Conservation (phyloP, 2,797 vertebrate genomes). For the Clarias platycephalus region DNA sequence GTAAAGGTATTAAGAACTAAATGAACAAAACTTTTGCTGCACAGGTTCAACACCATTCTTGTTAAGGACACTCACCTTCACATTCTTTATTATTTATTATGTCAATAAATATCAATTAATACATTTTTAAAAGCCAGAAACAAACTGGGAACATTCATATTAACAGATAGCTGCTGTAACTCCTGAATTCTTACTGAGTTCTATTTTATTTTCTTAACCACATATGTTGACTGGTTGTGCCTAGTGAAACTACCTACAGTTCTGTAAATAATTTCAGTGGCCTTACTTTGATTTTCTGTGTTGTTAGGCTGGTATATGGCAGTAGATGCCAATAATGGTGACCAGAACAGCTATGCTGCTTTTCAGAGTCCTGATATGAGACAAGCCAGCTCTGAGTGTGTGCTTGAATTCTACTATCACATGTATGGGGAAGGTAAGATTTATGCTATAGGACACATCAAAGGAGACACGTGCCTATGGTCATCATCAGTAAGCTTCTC, state of each 20-base stretch:
- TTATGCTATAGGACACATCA: conserved; percentile 5
- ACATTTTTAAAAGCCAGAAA: no score
- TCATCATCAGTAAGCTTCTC: not conserved
- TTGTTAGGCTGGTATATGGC: conserved; percentile 74
- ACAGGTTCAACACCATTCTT: no score
- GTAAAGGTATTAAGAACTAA: no score
- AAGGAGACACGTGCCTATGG: not conserved
- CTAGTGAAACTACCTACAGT: not conserved
- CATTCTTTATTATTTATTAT: no score
- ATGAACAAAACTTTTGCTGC: no score
- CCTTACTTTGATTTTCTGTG: conserved; percentile 22
- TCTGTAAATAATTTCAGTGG: not conserved
- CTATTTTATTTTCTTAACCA: not conserved
- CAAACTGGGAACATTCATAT: no score
- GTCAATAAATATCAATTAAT: no score
- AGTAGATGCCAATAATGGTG: conserved; percentile 58
- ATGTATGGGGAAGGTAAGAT: conserved; percentile 70
- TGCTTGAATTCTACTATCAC: conserved; percentile 74
- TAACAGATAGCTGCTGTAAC: no score
- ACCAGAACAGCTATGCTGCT: conserved; percentile 64
- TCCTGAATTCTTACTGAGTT: no score
- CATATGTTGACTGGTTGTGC: not conserved
- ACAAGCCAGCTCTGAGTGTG: conserved; percentile 68
- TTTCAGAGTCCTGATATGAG: conserved; percentile 69
- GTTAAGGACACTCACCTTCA: no score